Conservation (phyloP, 2,797 vertebrate species). For the Dipus sagitta region DNA sequence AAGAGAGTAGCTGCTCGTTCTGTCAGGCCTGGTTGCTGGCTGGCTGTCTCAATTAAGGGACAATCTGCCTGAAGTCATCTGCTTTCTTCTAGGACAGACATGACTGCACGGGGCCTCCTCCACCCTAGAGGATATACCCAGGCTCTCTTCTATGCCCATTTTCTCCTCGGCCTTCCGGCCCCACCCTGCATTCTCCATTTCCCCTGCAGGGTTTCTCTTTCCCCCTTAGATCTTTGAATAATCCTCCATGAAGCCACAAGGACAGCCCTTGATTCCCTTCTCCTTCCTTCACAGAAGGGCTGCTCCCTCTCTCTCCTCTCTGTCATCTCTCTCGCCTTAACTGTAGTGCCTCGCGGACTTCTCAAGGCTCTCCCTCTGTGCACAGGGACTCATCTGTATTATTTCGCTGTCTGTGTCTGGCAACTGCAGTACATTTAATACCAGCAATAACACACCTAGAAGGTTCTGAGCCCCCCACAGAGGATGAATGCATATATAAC, state of each 20-base stretch:
- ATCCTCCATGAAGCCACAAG: slow-evolving; percentile 70
- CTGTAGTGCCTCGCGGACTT: slow-evolving; percentile 63
- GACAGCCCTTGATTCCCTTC: slow-evolving; percentile 74
- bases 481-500: slow-evolving; percentile 67
- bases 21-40: neutral
- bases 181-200: slow-evolving; percentile 64
- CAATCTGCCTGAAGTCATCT: neutral
- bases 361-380: slow-evolving; percentile 60
- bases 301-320: neutral
- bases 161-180: slow-evolving; percentile 45
- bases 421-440: slow-evolving; percentile 49
- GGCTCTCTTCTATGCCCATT: slow-evolving; percentile 23
- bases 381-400: slow-evolving; percentile 69
- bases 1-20: slow-evolving; percentile 2
- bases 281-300: slow-evolving; percentile 64
- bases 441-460: slow-evolving; percentile 73
- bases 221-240: slow-evolving; percentile 75
- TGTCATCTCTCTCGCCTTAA: slow-evolving; percentile 53
- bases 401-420: slow-evolving; percentile 74
- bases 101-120: neutral
- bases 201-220: slow-evolving; percentile 73
- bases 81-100: neutral
- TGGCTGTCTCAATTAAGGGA: neutral
- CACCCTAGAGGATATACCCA: neutral
- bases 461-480: slow-evolving; percentile 58